phyloP scores from a whole-genome alignment of 1,140 invertebrate genomes.

The Dryas iulia region DNA sequence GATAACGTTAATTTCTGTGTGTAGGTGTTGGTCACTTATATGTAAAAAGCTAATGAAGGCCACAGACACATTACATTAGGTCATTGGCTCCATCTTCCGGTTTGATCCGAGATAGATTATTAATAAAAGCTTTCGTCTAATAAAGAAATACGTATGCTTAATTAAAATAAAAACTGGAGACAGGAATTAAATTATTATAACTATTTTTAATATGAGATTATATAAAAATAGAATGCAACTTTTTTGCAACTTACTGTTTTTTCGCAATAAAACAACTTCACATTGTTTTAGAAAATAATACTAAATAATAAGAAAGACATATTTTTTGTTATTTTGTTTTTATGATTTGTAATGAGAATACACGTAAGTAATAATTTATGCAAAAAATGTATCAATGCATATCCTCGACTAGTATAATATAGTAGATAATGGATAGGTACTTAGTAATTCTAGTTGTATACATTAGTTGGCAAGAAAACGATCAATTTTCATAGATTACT shows the following conservation, averaged over 20 bases:
- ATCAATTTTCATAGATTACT: conserved; percentile 26
- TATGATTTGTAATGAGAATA: too few species aligned
- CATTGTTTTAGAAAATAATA: too few species aligned
- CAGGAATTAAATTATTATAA: neutral
- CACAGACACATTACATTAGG: neutral
- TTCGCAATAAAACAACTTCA: too few species aligned
- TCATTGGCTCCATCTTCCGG: conserved; percentile 6
- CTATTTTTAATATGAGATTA: too few species aligned
- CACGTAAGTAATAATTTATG: too few species aligned
- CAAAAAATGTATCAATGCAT: too few species aligned
- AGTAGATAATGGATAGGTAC: too few species aligned
- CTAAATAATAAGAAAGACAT: too few species aligned
- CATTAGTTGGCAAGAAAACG: conserved; percentile 21
- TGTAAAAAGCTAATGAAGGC: conserved; percentile 2
- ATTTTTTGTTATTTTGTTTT: too few species aligned
- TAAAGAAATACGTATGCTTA: neutral
- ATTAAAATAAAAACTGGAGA: neutral
- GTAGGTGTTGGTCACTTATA: conserved; percentile 14
- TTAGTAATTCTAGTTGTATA: neutral
- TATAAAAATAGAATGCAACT: too few species aligned
- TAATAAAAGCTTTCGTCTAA: neutral
- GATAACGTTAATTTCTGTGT: neutral
- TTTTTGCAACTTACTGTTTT: too few species aligned
- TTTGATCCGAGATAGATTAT: neutral
- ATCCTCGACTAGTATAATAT: too few species aligned